These are phyloP conservation scores for Diabrotica virgifera DNA, from an alignment of 1,140 invertebrate genomes.

Conservation along the genomic window DNA sequence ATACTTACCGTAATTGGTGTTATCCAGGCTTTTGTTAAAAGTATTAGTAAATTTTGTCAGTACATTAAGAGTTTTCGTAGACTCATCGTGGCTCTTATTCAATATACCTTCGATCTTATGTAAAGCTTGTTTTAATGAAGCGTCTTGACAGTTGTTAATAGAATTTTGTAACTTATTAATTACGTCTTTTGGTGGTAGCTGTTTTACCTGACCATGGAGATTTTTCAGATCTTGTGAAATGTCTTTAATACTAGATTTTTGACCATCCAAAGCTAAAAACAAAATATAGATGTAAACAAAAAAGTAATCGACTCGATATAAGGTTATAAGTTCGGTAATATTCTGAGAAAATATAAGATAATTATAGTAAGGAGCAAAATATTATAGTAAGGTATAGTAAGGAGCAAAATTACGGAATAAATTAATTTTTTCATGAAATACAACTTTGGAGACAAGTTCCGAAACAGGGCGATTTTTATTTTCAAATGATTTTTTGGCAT, in stretches of 20 bases:
- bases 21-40: constrained; percentile 56
- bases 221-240: constrained; percentile 32
- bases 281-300: neutral
- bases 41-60: constrained; percentile 54
- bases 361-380: too few relatives aligned
- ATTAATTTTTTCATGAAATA: too few relatives aligned
- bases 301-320: neutral
- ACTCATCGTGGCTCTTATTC: constrained; percentile 50
- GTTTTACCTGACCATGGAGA: constrained; percentile 20
- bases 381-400: too few relatives aligned
- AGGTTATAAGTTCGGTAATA: too few relatives aligned
- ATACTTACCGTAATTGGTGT: constrained; percentile 33
- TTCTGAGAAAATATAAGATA: too few relatives aligned
- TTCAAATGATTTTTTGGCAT: too few relatives aligned
- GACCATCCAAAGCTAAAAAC: constrained; percentile 37
- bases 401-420: too few relatives aligned
- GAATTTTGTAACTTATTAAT: constrained; percentile 31
- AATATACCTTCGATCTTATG: constrained; percentile 40
- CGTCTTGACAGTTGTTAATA: constrained; percentile 25
- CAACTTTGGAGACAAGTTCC: too few relatives aligned
- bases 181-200: constrained; percentile 31
- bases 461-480: too few relatives aligned
- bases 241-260: constrained; percentile 34
- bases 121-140: constrained; percentile 17
- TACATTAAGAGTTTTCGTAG: constrained; percentile 53